These are phyloP conservation scores for Melanogrammus aeglefinus DNA, from an alignment of 2,797 vertebrate species.

Conservation along the genomic window DNA sequence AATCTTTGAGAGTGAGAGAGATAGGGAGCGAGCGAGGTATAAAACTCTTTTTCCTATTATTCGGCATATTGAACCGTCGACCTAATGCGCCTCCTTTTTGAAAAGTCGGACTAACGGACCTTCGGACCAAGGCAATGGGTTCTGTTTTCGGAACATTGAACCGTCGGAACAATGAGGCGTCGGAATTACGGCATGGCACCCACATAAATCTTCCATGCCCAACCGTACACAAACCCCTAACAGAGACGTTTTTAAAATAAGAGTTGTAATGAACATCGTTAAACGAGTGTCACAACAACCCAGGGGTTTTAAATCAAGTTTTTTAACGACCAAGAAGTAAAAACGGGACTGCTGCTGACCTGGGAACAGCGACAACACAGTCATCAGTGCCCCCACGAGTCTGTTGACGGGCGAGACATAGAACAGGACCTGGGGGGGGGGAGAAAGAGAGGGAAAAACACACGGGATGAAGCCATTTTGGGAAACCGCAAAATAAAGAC, in stretches of 20 bases:
- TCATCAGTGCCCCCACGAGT: slow-evolving; percentile 92
- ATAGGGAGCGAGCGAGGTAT: too few relatives aligned
- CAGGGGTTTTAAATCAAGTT: background rate
- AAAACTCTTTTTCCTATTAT: too few relatives aligned
- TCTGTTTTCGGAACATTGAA: too few relatives aligned
- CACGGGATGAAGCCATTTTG: background rate
- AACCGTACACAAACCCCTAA: background rate
- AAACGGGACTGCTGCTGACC: slow-evolving; percentile 72
- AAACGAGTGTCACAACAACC: background rate
- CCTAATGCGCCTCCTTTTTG: too few relatives aligned
- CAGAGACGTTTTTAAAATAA: background rate
- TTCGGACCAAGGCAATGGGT: too few relatives aligned
- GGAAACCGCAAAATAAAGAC: background rate
- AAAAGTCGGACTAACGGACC: too few relatives aligned
- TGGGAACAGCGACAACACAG: slow-evolving; percentile 91
- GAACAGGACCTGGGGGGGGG: slow-evolving; percentile 85
- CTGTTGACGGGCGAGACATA: slow-evolving; percentile 92
- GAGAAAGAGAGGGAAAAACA: background rate
- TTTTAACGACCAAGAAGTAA: background rate
- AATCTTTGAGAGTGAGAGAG: too few relatives aligned
- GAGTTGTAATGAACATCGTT: background rate
- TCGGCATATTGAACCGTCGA: too few relatives aligned
- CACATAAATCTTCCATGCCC: background rate
- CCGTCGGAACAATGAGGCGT: too few relatives aligned
- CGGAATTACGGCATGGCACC: too few relatives aligned